Evolutionary conservation across 2,888 invertebrate genomes (phyloP), one percentile per base, ranked within the genome.

Genomic region (Limnephilus marmoratus): DNA sequence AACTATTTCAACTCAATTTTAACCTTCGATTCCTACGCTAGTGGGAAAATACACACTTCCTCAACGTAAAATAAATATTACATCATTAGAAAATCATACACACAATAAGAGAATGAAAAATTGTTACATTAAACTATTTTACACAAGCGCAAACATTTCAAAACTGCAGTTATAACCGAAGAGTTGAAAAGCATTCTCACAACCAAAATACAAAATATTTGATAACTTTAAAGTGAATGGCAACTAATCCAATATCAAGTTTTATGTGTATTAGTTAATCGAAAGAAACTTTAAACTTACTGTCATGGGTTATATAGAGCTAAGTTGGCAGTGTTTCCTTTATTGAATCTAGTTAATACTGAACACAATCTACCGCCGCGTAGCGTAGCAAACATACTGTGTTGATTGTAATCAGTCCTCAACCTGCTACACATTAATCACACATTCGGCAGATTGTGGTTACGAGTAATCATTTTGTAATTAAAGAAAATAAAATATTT

Each of bases 31-130:
- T 41, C 15, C 34, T 85, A 24, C 85, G 24, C 29, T 31, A 82
- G 41, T 45, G 86, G 86, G 49, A 86, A 41, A 29, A 53, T 45
- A n/a, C 49, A 29, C 49, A 68, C 68, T 68, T 80, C 80, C 80
- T 89, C 80, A 11, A 7, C 53, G 37, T 89, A 89, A 89, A 89
- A 89, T 89, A 80, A 89, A 89, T 87, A 87, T 87, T 87, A 89
- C 68, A 89, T 80, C 80, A 89, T 87, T 85, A 85, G 31, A 86
- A 89, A 89, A 89, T 37, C 88, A 89, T 80, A 80, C 88, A 80
- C 88, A 89, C 88, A 89, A 53, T 80, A 81, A 89, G 68, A 11
- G 80, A 31, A 37, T 18, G 29, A 34, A 89, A 89, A 37, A 81
- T 24, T 68, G 80, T 34, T 89, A 80, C 88, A 89, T 41, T 37